Conservation (phyloP, 2,888 invertebrate genomes). For the Anthophora plumipes region DNA sequence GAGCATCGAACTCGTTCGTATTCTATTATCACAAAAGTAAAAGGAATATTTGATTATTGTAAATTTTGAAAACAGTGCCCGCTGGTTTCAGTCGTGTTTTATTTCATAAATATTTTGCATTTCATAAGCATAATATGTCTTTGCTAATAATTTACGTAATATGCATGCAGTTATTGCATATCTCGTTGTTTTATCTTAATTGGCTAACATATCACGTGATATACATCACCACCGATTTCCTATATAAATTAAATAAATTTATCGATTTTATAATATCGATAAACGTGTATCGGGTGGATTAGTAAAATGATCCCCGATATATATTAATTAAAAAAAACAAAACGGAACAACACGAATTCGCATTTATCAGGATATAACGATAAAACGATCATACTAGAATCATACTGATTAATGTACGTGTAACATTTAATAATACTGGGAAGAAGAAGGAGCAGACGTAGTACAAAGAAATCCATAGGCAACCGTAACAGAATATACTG, state of each 20-base stretch:
- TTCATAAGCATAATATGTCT: not conserved
- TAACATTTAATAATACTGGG: not conserved
- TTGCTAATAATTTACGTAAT: not conserved
- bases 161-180: not conserved
- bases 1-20: not conserved
- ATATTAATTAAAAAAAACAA: not conserved
- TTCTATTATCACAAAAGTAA: not conserved
- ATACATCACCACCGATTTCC: no score
- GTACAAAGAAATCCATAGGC: constrained; percentile 8
- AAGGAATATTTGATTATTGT: not conserved
- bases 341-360: not conserved
- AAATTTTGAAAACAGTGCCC: constrained; percentile 30
- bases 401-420: not conserved
- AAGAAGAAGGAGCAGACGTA: not conserved
- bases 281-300: not conserved
- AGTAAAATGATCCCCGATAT: not conserved
- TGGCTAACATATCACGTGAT: not conserved
- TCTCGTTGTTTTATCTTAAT: constrained; percentile 22
- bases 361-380: not conserved
- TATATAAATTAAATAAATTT: not conserved
- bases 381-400: not conserved
- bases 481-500: not conserved
- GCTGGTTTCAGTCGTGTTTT: constrained; percentile 14
- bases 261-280: constrained; percentile 4
- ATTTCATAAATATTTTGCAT: constrained; percentile 15